These are phyloP conservation scores for Microcebus murinus DNA, from an alignment of 2,113 vertebrate species.

Conservation along the genomic window DNA sequence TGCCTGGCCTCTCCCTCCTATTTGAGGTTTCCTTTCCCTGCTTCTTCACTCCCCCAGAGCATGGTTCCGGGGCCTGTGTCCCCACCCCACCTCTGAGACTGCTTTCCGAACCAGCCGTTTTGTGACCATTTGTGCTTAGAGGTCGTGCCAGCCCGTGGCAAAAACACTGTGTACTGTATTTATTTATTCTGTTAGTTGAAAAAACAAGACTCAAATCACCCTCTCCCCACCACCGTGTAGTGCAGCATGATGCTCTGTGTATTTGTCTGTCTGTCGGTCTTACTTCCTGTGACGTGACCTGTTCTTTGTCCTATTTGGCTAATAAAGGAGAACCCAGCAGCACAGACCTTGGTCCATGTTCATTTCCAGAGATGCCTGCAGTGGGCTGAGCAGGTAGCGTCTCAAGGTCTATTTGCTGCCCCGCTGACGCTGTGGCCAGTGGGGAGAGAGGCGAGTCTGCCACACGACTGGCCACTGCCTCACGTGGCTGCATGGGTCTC, in stretches of 20 bases:
- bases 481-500: background rate
- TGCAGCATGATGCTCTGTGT: constrained; percentile 84
- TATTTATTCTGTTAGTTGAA: constrained; percentile 89
- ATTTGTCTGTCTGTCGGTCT: constrained; percentile 78
- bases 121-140: constrained; percentile 88
- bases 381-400: background rate
- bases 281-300: constrained; percentile 87
- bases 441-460: background rate
- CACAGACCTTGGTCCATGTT: constrained; percentile 38
- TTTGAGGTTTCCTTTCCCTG: background rate
- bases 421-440: fast-evolving
- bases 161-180: constrained; percentile 86
- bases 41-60: constrained; percentile 34
- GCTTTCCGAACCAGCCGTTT: constrained; percentile 84
- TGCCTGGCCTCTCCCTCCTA: background rate
- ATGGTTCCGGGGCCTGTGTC: constrained; percentile 6
- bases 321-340: constrained; percentile 84
- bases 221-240: background rate
- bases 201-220: constrained; percentile 60
- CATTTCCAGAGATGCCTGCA: constrained; percentile 14
- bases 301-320: constrained; percentile 83
- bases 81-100: background rate
- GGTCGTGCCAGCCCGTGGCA: constrained; percentile 73
- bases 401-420: background rate
- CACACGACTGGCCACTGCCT: background rate